Base-by-base conservation (phyloP, 2,888 invertebrate species). In the Cerastis leucographa region DNA sequence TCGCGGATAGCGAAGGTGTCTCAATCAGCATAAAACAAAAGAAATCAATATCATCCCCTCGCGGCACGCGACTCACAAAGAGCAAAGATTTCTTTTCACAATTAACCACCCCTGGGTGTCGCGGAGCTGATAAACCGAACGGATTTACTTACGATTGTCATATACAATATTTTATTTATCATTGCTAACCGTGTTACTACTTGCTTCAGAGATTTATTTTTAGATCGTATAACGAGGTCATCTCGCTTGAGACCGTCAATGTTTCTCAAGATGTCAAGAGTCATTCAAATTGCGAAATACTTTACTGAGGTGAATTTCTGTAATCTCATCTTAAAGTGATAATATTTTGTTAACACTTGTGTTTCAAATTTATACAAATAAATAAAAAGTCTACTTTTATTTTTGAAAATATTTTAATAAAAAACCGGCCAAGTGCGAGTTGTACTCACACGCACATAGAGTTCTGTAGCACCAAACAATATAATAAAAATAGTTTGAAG, bases 1-100 rank as follows among this genome's bases (percentile, higher is more conserved):
- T 90, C 93, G 92, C 92, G 93, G 91, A 92, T 92, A 92, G 93
- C 93, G 92, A 95, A 96, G 96, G 96, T 96, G 96, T 96, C 96
- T 96, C 96, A 96, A 96, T 96, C 96, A 96, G 96, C 96, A 96
- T 96, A 96, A 96, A 96, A 96, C 96, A 96, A 96, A 96, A 96
- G 96, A 96, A 96, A 96, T 96, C 96, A 96, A 96, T 96, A 96
- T 94, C 84, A 78, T 90, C 93, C 95, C 95, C 91, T 92, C 90
- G 90, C 88, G 87, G 88, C 89, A 89, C 91, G 93, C 91, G 92
- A 91, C 96, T 95, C 95, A 95, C 96, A 96, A 96, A 96, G 96
- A 95, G 95, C 96, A 96, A 96, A 96, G 96, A 96, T 96, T 96
- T 96, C 96, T 96, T 96, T 96, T 96, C 95, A 95, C 96, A 96